Conservation (phyloP, 2,888 invertebrate species). For the Dynastes maya region DNA sequence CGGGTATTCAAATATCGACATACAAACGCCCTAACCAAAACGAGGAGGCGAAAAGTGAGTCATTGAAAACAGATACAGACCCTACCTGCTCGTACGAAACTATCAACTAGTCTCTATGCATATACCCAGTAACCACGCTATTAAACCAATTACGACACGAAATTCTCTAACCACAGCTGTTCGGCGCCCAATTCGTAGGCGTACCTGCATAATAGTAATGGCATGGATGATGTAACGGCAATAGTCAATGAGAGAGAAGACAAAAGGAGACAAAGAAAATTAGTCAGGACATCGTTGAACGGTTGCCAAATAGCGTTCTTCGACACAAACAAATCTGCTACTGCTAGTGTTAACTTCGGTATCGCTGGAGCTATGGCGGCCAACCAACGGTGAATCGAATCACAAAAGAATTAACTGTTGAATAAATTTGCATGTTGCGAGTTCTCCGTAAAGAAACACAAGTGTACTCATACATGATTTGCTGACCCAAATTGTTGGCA, state of each 20-base stretch:
- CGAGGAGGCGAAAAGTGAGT: constrained; percentile 24
- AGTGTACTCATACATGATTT: not conserved
- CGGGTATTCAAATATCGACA: constrained; percentile 19
- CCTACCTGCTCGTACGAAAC: constrained; percentile 24
- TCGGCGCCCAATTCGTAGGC: constrained; percentile 27
- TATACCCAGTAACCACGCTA: not conserved
- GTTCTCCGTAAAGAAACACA: constrained; percentile 8
- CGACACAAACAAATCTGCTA: not conserved
- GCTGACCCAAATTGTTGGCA: constrained; percentile 8
- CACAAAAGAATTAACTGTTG: constrained; percentile 35
- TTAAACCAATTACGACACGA: constrained; percentile 20
- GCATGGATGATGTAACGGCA: constrained; percentile 12
- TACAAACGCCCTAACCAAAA: constrained; percentile 4
- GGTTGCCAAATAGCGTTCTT: constrained; percentile 34
- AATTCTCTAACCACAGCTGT: constrained; percentile 6
- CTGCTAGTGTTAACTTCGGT: not conserved
- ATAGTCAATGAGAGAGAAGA: constrained; percentile 26
- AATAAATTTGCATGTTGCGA: constrained; percentile 28
- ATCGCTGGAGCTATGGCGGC: not conserved
- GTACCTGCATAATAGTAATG: constrained; percentile 18
- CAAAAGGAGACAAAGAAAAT: constrained; percentile 18
- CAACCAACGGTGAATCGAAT: constrained; percentile 28
- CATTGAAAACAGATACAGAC: not conserved
- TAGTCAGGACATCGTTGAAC: constrained; percentile 20
- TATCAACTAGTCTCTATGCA: not conserved